A percentile compares a stretch with the other conserved stretches of the same genome.
These are phyloP conservation scores for Nasonia giraulti DNA, from an alignment of 1,140 invertebrate genomes.

Conservation along the genomic window DNA sequence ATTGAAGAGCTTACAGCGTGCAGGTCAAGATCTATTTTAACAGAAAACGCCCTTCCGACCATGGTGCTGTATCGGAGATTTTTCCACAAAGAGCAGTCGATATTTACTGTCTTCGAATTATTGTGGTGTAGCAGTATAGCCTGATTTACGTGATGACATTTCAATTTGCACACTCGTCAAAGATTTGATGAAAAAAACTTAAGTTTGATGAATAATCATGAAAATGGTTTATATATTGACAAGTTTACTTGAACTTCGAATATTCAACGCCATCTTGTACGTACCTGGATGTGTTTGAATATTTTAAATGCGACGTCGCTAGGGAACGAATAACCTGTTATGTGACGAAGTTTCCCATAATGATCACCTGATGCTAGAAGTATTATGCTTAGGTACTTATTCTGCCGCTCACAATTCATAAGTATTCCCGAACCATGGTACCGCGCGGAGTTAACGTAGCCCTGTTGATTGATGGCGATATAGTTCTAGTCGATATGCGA, in stretches of 20 bases:
- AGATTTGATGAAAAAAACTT: slow-evolving; percentile 3
- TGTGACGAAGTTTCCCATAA: no score
- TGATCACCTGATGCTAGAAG: no score
- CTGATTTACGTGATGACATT: background rate
- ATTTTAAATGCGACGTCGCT: slow-evolving; percentile 10
- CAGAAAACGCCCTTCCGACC: slow-evolving; percentile 68
- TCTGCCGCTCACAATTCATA: no score
- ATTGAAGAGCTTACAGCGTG: slow-evolving; percentile 66
- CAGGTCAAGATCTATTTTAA: slow-evolving; percentile 69
- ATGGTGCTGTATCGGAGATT: slow-evolving; percentile 53
- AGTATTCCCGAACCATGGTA: no score
- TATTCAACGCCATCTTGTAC: slow-evolving; percentile 30
- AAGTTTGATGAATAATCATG: background rate
- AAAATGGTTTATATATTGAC: background rate
- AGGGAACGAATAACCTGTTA: slow-evolving; percentile 1
- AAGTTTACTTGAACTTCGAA: slow-evolving; percentile 22
- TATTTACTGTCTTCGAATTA: no score
- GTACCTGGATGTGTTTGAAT: background rate
- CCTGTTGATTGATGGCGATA: no score
- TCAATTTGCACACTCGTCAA: background rate
- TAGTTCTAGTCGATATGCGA: no score
- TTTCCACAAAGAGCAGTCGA: background rate
- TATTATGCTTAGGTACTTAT: no score
- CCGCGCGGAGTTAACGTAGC: no score
- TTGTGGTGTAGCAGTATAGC: background rate